Evolutionary conservation across 2,797 vertebrate species (phyloP).

Genomic region (Gallinago nigripennis): DNA sequence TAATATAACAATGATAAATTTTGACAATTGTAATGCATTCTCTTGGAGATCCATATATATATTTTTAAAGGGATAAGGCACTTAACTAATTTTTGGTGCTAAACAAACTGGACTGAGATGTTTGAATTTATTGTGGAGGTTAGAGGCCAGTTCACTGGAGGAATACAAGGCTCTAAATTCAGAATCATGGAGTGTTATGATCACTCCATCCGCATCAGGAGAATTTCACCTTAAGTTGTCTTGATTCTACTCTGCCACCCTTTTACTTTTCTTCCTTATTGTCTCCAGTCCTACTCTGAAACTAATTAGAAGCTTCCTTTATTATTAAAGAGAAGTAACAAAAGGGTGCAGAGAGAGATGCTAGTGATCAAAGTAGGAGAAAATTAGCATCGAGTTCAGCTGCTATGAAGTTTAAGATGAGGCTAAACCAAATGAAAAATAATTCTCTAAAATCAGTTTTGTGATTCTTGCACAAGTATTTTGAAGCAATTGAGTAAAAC

Average conservation of each 20-base stretch:
- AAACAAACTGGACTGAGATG: neutral
- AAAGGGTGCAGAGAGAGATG: neutral
- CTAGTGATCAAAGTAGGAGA: neutral
- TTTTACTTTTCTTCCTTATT: neutral
- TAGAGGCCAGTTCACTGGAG: neutral
- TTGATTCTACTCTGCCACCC: neutral
- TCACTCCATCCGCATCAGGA: neutral
- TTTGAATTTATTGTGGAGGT: neutral
- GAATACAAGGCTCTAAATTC: neutral
- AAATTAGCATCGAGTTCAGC: neutral
- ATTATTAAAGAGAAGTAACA: neutral
- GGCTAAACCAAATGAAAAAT: neutral
- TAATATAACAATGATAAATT: neutral
- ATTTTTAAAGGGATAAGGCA: neutral
- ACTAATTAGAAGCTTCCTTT: neutral
- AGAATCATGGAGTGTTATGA: neutral
- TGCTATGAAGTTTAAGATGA: neutral
- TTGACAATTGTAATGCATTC: neutral
- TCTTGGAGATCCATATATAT: neutral
- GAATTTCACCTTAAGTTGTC: neutral
- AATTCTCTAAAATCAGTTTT: neutral
- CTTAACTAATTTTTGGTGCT: neutral
- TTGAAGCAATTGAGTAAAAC: neutral
- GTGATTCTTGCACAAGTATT: neutral
- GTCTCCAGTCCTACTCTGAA: neutral